A percentile compares a stretch with the other conserved stretches of the same genome.
Evolutionary conservation across 2,888 invertebrate genomes (phyloP).

Genomic region (Baronia brevicornis): DNA sequence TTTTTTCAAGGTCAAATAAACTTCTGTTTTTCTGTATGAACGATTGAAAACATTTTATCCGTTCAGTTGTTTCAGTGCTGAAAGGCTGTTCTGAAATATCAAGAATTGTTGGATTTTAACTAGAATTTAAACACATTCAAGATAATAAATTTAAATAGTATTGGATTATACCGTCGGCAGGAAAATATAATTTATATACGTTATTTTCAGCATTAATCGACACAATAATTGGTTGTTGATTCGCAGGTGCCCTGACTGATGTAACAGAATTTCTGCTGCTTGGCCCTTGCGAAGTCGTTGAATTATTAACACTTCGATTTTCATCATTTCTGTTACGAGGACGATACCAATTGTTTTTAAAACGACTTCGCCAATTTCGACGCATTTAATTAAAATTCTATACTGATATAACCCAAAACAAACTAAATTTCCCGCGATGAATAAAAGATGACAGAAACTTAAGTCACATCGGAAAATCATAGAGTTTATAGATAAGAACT

Average conservation of each 20-base stretch:
- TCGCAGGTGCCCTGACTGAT: conserved; percentile 55
- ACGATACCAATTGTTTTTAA: conserved; percentile 46
- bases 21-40: conserved; percentile 52
- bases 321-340: conserved; percentile 30
- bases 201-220: conserved; percentile 61
- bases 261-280: conserved; percentile 31
- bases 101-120: too few relatives aligned
- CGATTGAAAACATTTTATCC: conserved; percentile 39
- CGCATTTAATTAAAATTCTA: conserved; percentile 44
- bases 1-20: conserved; percentile 71
- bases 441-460: too few relatives aligned
- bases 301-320: conserved; percentile 41
- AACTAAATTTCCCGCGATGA: too few relatives aligned
- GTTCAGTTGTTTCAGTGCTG: conserved; percentile 38
- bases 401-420: too few relatives aligned
- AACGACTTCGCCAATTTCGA: conserved; percentile 60
- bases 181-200: conserved; percentile 88
- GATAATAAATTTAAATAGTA: too few relatives aligned
- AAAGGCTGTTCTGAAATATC: conserved; percentile 43
- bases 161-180: conserved; percentile 79
- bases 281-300: conserved; percentile 31
- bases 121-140: too few relatives aligned
- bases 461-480: too few relatives aligned
- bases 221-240: conserved; percentile 51
- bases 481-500: too few relatives aligned